Percentiles rank a stretch among this genome's conserved stretches.
Evolutionary conservation across 2,888 invertebrate species (phyloP).

Genomic region (Arge pagana): DNA sequence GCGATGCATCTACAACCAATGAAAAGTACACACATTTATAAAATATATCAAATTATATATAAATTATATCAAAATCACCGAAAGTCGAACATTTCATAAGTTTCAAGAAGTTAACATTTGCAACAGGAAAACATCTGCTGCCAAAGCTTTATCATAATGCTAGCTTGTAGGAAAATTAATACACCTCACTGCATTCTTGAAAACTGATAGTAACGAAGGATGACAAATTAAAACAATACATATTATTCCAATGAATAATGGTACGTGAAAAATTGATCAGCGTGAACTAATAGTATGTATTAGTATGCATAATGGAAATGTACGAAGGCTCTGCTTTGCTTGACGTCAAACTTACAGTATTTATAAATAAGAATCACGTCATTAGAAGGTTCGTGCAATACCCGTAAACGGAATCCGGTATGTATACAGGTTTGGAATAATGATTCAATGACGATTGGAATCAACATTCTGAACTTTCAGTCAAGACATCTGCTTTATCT

Average conservation of each 20-base stretch:
- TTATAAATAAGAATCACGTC: slow-evolving; percentile 54
- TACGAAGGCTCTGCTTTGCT: slow-evolving; percentile 47
- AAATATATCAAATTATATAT: too few relatives aligned
- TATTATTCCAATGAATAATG: slow-evolving; percentile 34
- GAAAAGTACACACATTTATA: too few relatives aligned
- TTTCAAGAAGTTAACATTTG: background rate
- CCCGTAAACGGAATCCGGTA: too few relatives aligned
- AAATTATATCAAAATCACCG: background rate
- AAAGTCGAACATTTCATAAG: background rate
- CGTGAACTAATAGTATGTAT: slow-evolving; percentile 25
- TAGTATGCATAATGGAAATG: slow-evolving; percentile 36
- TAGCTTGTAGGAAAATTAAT: too few relatives aligned
- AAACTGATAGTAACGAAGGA: slow-evolving; percentile 27
- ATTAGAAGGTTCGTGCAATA: slow-evolving; percentile 53
- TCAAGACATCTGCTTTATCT: too few relatives aligned
- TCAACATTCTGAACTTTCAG: too few relatives aligned
- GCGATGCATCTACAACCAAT: slow-evolving; percentile 51
- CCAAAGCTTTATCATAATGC: too few relatives aligned
- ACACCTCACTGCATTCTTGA: slow-evolving; percentile 41
- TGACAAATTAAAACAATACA: slow-evolving; percentile 44
- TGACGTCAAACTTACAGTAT: slow-evolving; percentile 41
- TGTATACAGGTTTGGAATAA: too few relatives aligned
- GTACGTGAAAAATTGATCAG: slow-evolving; percentile 28
- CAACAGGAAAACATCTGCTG: background rate
- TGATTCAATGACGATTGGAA: too few relatives aligned